Evolutionary conservation across 2,113 vertebrate species (phyloP).

Genomic region (Xenopus laevis): DNA sequence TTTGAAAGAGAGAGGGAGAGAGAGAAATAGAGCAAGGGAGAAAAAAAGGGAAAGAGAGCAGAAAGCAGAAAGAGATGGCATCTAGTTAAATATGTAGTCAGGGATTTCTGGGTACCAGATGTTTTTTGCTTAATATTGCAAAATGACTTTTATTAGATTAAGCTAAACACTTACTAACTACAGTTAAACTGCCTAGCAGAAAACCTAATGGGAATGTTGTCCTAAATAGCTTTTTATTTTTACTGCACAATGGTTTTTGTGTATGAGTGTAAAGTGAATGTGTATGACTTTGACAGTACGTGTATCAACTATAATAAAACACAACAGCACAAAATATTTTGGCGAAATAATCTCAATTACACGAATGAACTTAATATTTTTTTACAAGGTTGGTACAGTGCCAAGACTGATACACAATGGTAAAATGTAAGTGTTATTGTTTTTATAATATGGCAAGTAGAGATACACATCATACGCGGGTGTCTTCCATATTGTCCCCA

Average conservation of each 20-base stretch:
- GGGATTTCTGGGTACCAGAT: conserved; percentile 85
- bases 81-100: conserved; percentile 78
- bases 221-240: conserved; percentile 68
- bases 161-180: conserved; percentile 79
- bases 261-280: background rate
- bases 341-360: no score
- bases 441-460: no score
- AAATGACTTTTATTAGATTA: conserved; percentile 86
- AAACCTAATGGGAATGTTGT: conserved; percentile 70
- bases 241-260: conserved; percentile 41
- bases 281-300: accelerated
- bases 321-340: no score
- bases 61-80: conserved; percentile 70
- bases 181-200: conserved; percentile 77
- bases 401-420: no score
- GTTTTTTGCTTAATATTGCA: conserved; percentile 83
- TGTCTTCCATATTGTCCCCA: no score
- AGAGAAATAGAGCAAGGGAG: conserved; percentile 54
- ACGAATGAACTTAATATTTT: no score
- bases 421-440: no score
- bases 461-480: no score
- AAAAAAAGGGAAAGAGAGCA: conserved; percentile 51
- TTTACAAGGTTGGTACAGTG: no score
- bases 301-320: no score
- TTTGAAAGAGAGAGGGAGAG: conserved; percentile 56